These are phyloP conservation scores for Corapipo altera DNA, from an alignment of 2,113 vertebrate species.

Conservation along the genomic window DNA sequence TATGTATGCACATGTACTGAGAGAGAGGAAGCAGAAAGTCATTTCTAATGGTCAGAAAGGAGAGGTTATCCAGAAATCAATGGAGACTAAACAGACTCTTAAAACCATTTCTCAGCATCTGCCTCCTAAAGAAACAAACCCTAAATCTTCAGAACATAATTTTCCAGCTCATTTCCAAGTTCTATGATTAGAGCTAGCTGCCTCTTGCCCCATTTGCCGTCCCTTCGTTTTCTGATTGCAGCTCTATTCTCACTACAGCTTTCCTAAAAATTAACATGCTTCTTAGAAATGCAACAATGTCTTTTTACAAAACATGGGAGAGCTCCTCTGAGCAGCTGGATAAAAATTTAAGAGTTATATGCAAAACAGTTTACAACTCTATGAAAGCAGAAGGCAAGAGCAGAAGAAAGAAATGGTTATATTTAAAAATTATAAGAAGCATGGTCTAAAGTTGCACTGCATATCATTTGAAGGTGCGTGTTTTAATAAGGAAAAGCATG, in stretches of 20 bases:
- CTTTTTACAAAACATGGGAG: background rate
- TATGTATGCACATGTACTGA: fast-evolving
- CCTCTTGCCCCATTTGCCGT: background rate
- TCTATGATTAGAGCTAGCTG: background rate
- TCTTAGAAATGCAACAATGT: background rate
- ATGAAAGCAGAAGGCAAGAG: background rate
- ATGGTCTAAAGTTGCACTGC: background rate
- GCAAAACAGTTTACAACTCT: background rate
- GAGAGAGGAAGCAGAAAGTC: background rate
- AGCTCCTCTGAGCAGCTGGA: background rate
- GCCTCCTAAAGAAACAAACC: background rate
- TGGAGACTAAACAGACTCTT: background rate
- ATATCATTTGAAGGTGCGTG: background rate
- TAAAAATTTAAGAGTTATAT: background rate
- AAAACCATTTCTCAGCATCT: background rate
- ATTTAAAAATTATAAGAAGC: background rate
- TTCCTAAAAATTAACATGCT: background rate
- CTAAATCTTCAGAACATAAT: background rate
- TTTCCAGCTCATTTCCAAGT: background rate
- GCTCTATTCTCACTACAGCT: background rate
- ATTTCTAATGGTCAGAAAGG: background rate
- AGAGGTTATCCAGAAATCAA: background rate
- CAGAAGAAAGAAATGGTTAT: background rate
- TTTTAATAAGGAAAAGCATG: background rate
- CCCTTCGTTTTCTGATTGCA: constrained; percentile 8